Base-by-base conservation (phyloP, 2,113 vertebrate genomes). In the Tachycineta bicolor region DNA sequence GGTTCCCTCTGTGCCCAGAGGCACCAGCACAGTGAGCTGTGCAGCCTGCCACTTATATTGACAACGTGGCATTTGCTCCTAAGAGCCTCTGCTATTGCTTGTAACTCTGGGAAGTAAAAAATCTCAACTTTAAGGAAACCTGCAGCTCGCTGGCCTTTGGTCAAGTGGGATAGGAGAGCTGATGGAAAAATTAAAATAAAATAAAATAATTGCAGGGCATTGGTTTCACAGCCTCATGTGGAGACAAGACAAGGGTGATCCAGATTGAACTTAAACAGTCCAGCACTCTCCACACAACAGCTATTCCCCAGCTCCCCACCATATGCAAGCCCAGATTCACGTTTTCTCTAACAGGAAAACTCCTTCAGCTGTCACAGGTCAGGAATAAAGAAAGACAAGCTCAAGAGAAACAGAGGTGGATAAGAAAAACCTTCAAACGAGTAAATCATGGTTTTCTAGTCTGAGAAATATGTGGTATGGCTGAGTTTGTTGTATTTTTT, bases 301-400 rank as follows among this genome's bases (percentile, higher is more conserved):
- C 44, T 81, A 2, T 53, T 81, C 34, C 68, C 47, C 24, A 41
- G 33, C 73, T 55, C 33, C 39, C 77, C 67, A 39, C 28, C 28
- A 14, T 4, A 6, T 37, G 28, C 25, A 4, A 9, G 6, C 6
- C 59, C 12, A 43, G 26, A 49, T 9, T 55, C 39, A 59, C 81
- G 28, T 26, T 44, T 59, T 46, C 47, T 56, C 53, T 69, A 49
- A 33, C 41, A 50, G 23, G 46, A 86, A 39, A 55, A 33, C 39
- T 31, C 9, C 26, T 86, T 67, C 75, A 88, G 37, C 55, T 62
- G n/a, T 77, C 63, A 92, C 34, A 63, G 43, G 49, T 70, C 55
- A 92, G 43, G 33, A 71, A 70, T 39, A 80, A 93, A 95, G 85
- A 90, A 80, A 95, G 87, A 95, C 19, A 18, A 77, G 33, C 50